Conservation (phyloP, 2,888 invertebrate species). For the Dryomyza anilis region DNA sequence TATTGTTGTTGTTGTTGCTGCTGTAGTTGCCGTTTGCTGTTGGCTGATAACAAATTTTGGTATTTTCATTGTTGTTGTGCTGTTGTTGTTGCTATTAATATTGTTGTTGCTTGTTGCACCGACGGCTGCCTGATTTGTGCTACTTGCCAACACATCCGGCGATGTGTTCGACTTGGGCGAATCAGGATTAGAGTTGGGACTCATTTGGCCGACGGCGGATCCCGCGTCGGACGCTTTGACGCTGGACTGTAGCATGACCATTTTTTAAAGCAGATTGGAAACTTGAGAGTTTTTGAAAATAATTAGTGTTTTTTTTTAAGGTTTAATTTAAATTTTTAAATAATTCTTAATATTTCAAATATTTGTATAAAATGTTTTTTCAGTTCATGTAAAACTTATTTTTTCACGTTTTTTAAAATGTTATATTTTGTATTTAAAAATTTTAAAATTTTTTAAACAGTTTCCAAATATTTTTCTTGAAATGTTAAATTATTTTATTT, state of each 20-base stretch:
- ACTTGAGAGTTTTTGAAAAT: not conserved
- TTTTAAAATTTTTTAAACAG: not conserved
- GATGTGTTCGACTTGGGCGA: slow-evolving; percentile 60
- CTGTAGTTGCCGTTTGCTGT: slow-evolving; percentile 27
- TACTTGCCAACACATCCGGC: slow-evolving; percentile 43
- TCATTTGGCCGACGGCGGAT: slow-evolving; percentile 51
- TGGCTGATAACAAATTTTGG: slow-evolving; percentile 50
- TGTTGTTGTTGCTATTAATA: slow-evolving; percentile 27
- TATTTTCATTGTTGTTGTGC: slow-evolving; percentile 43
- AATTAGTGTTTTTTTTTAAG: slow-evolving; percentile 11
- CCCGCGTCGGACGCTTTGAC: slow-evolving; percentile 45
- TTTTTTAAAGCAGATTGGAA: slow-evolving; percentile 28
- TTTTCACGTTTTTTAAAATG: not conserved
- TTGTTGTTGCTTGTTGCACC: slow-evolving; percentile 27
- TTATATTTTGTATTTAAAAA: too few species aligned
- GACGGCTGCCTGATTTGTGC: slow-evolving; percentile 21
- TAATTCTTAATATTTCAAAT: slow-evolving; percentile 15
- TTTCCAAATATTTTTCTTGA: not conserved
- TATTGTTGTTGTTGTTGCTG: slow-evolving; percentile 25
- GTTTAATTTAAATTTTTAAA: slow-evolving; percentile 13
- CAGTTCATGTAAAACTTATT: not conserved
- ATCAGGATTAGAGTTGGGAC: slow-evolving; percentile 59
- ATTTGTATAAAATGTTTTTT: slow-evolving; percentile 21
- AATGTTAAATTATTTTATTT: too few species aligned
- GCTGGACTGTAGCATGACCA: slow-evolving; percentile 62